These are phyloP conservation scores for Aphaenogaster floridana DNA, from an alignment of 1,140 invertebrate genomes.

Conservation along the genomic window DNA sequence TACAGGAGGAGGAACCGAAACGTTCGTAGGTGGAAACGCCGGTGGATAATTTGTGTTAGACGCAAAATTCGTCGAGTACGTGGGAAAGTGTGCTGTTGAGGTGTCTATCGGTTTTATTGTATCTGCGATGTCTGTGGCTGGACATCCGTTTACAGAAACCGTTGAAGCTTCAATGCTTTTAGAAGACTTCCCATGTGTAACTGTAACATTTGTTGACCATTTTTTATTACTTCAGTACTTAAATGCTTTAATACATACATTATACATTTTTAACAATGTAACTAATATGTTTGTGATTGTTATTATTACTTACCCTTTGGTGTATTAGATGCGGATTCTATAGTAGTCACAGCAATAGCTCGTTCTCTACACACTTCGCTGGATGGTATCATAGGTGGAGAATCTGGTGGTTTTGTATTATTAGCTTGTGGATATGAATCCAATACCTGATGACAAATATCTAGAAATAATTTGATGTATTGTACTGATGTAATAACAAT, in stretches of 20 bases:
- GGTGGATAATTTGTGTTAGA: conserved; percentile 79
- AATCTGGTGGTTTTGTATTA: conserved; percentile 88
- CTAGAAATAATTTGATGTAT: conserved; percentile 85
- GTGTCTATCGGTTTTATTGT: conserved; percentile 79
- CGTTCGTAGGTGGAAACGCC: conserved; percentile 83
- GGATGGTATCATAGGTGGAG: conserved; percentile 88
- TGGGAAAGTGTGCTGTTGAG: conserved; percentile 77
- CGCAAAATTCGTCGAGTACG: conserved; percentile 80
- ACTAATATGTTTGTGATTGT: neutral
- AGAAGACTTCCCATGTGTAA: conserved; percentile 79
- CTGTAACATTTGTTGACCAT: conserved; percentile 64
- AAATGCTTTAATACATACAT: too few relatives aligned
- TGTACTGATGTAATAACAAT: neutral
- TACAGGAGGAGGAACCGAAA: conserved; percentile 83
- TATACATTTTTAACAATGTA: neutral
- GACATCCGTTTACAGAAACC: conserved; percentile 80
- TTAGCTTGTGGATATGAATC: conserved; percentile 94
- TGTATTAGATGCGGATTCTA: conserved; percentile 81
- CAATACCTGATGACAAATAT: conserved; percentile 98
- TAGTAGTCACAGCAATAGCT: conserved; percentile 73
- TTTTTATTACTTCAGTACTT: too few relatives aligned
- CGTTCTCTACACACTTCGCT: conserved; percentile 82
- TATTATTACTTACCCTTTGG: conserved; percentile 81
- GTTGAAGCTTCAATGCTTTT: conserved; percentile 77
- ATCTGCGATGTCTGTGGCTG: conserved; percentile 76